phyloP scores from a whole-genome alignment of 2,797 vertebrate genomes.

The Discoglossus pictus region DNA sequence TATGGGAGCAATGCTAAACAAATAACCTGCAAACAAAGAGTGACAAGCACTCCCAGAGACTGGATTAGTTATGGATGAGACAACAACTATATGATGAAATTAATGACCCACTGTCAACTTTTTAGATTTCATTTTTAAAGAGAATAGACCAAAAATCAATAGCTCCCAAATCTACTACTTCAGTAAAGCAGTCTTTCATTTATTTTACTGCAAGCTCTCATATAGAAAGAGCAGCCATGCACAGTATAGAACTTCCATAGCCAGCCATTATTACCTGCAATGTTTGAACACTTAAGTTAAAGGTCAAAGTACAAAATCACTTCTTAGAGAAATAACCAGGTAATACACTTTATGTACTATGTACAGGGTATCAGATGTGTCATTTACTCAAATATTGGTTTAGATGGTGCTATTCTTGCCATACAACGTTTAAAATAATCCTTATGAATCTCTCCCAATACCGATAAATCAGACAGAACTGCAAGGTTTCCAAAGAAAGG shows the following conservation, averaged over 20 bases:
- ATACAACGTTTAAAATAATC: no score
- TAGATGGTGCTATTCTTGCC: not conserved
- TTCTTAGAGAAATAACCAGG: slow-evolving; percentile 62
- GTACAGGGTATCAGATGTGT: slow-evolving; percentile 10
- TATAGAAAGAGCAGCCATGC: slow-evolving; percentile 82
- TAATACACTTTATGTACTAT: slow-evolving; percentile 40
- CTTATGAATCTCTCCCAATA: no score
- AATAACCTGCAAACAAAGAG: slow-evolving; percentile 83
- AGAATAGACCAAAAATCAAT: slow-evolving; percentile 81
- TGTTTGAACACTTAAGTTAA: slow-evolving; percentile 69
- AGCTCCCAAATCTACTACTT: slow-evolving; percentile 74
- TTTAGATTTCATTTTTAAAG: slow-evolving; percentile 80
- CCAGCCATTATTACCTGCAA: slow-evolving; percentile 73
- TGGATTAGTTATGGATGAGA: slow-evolving; percentile 79
- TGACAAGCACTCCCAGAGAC: slow-evolving; percentile 76
- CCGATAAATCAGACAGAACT: no score
- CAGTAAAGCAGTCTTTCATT: slow-evolving; percentile 81
- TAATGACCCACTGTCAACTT: slow-evolving; percentile 86
- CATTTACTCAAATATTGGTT: slow-evolving; percentile 5
- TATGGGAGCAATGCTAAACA: slow-evolving; percentile 81
- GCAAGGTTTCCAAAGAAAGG: no score
- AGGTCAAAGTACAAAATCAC: slow-evolving; percentile 68
- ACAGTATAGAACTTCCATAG: slow-evolving; percentile 73
- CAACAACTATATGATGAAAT: slow-evolving; percentile 85
- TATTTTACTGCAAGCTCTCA: slow-evolving; percentile 82